Conservation (phyloP, 2,113 vertebrate genomes). For the Tragelaphus strepsiceros region DNA sequence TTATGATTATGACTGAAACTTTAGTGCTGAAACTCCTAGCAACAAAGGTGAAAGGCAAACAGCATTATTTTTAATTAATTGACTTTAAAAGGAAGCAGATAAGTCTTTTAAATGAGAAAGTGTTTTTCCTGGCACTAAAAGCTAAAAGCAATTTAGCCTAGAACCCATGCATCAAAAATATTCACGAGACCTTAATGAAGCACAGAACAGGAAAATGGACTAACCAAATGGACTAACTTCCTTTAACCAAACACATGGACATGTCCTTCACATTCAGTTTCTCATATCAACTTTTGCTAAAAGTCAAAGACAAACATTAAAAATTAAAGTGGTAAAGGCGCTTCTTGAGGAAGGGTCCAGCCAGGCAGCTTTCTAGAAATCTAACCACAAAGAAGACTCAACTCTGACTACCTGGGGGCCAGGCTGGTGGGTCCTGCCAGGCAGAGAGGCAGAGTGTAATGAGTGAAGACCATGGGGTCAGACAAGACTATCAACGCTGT, state of each 20-base stretch:
- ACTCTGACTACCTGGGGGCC: background rate
- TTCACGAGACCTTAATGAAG: background rate
- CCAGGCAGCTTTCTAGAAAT: background rate
- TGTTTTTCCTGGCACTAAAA: background rate
- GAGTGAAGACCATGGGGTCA: too few relatives aligned
- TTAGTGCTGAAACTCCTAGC: background rate
- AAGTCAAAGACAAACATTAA: background rate
- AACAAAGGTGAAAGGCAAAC: background rate
- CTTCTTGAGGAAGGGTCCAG: background rate
- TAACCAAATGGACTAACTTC: background rate
- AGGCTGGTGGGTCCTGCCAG: background rate
- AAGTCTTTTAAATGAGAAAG: background rate
- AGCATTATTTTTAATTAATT: background rate
- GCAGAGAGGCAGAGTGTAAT: fast-evolving
- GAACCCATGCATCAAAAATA: background rate
- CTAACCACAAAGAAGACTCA: background rate
- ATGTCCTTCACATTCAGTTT: background rate
- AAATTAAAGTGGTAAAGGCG: background rate
- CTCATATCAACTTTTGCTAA: background rate
- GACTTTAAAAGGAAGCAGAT: background rate
- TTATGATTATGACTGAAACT: background rate
- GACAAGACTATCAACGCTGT: fast-evolving
- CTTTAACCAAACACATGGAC: background rate
- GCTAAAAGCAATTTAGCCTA: background rate
- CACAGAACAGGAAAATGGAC: background rate